Conservation (phyloP, 2,113 vertebrate species). For the Mobula hypostoma region DNA sequence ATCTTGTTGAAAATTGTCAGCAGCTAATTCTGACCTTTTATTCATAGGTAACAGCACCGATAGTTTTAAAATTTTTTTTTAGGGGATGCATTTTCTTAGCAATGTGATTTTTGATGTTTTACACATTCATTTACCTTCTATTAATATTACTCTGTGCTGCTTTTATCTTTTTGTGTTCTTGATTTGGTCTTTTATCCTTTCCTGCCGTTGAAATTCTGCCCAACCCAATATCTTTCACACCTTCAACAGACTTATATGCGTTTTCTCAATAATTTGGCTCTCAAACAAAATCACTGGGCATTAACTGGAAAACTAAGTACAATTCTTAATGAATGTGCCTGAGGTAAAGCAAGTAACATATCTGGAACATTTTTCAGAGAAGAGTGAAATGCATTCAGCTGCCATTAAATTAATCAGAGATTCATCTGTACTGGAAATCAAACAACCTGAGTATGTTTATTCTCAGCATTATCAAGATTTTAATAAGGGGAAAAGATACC, state of each 20-base stretch:
- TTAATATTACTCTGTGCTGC: not conserved
- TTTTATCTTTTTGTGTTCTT: not conserved
- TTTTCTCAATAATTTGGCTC: not conserved
- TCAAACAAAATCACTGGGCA: not conserved
- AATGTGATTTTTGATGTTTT: not conserved
- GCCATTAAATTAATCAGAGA: not conserved
- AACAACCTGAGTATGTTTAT: not conserved
- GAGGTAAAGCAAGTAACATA: not conserved
- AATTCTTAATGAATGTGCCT: not conserved
- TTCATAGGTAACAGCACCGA: too few species aligned
- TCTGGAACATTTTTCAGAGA: not conserved
- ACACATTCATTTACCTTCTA: not conserved
- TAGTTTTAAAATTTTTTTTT: not conserved
- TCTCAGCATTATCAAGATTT: not conserved
- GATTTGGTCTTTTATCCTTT: not conserved
- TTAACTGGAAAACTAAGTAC: not conserved
- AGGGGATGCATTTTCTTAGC: not conserved
- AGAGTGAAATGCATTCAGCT: not conserved
- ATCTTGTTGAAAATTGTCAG: not conserved
- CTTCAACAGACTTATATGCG: not conserved
- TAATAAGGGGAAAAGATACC: not conserved
- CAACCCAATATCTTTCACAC: not conserved
- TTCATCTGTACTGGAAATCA: not conserved
- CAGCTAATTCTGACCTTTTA: not conserved
- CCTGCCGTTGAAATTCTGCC: not conserved